Percentiles rank a stretch among this genome's conserved stretches.
Evolutionary conservation across 2,113 vertebrate species (phyloP).

Genomic region (Coptodon rendalli): DNA sequence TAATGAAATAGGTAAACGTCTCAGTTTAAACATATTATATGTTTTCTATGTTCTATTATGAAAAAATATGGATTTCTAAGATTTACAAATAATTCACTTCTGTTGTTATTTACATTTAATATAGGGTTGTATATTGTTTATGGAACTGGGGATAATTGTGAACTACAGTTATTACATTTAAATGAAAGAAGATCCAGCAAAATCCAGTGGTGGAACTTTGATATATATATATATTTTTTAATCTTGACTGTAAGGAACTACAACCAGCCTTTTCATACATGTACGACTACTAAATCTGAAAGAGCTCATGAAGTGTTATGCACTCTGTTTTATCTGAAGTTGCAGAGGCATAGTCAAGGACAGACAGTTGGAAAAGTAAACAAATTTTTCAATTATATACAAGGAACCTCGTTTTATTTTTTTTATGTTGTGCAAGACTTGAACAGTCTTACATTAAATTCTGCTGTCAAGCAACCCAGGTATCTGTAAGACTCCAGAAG

Average conservation of each 20-base stretch:
- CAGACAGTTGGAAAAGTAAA: not conserved
- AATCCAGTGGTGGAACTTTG: not conserved
- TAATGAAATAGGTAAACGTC: not conserved
- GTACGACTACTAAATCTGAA: not conserved
- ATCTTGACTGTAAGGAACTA: not conserved
- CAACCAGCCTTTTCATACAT: not conserved
- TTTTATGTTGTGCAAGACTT: not conserved
- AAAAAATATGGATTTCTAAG: not conserved
- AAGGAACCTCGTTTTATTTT: not conserved
- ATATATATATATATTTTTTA: not conserved
- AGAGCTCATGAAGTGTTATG: not conserved
- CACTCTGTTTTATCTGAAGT: not conserved
- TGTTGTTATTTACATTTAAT: not conserved
- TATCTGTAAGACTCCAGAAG: not conserved
- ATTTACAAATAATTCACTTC: not conserved
- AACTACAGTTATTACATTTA: not conserved
- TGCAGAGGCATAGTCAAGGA: not conserved
- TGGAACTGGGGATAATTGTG: not conserved
- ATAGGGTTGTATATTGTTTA: not conserved
- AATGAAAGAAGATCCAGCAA: not conserved
- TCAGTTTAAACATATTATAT: not conserved
- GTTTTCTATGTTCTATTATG: not conserved
- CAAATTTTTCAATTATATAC: not conserved
- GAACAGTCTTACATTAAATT: not conserved
- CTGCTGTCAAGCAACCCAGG: not conserved